Conservation (phyloP, 2,888 invertebrate genomes). For the Orchestes rusci region DNA sequence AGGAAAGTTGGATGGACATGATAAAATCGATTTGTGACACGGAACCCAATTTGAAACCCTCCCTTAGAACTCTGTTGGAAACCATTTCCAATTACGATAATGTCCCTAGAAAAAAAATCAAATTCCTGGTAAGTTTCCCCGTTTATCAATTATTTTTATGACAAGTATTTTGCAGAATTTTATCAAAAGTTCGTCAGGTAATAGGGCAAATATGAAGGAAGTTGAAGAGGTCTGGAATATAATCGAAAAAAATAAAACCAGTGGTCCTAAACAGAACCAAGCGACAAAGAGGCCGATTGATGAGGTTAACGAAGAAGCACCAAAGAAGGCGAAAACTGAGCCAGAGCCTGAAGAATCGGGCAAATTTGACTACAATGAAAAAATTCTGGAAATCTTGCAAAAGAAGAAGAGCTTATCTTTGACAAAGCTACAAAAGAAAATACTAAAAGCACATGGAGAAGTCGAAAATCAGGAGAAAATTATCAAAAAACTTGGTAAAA, state of each 20-base stretch:
- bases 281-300: neutral
- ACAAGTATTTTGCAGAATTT: slow-evolving; percentile 49
- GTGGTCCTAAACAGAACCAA: neutral
- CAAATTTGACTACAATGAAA: slow-evolving; percentile 31
- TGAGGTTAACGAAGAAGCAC: neutral
- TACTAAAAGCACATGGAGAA: slow-evolving; percentile 55
- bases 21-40: slow-evolving; percentile 59
- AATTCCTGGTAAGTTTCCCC: slow-evolving; percentile 54
- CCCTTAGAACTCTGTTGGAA: slow-evolving; percentile 57
- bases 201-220: slow-evolving; percentile 50
- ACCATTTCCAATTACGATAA: slow-evolving; percentile 62
- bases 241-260: slow-evolving; percentile 39
- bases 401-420: slow-evolving; percentile 57
- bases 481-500: slow-evolving; percentile 64
- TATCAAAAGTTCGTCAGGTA: slow-evolving; percentile 54
- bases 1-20: slow-evolving; percentile 74
- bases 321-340: slow-evolving; percentile 19
- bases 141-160: slow-evolving; percentile 51
- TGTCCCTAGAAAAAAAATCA: slow-evolving; percentile 78
- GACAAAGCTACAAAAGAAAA: slow-evolving; percentile 70
- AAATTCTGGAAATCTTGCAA: slow-evolving; percentile 37
- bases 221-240: slow-evolving; percentile 63
- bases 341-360: slow-evolving; percentile 29
- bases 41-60: slow-evolving; percentile 48
- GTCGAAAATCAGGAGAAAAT: slow-evolving; percentile 55